These are phyloP conservation scores for Mormyrops attenuatus DNA, from an alignment of 2,797 vertebrate species.

Conservation along the genomic window DNA sequence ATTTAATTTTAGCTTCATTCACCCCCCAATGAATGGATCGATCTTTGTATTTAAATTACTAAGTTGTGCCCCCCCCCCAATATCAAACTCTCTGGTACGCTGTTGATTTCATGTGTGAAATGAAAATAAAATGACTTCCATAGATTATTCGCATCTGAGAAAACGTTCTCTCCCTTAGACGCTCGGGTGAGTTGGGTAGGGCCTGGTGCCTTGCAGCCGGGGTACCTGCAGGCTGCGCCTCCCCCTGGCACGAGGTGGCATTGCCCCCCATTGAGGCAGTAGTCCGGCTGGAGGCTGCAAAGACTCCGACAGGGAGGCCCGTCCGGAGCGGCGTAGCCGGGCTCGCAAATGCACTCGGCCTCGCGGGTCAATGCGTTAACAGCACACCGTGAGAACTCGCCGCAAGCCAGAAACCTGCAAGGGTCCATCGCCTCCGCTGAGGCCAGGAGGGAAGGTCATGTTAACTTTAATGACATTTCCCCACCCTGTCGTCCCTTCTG, in stretches of 20 bases:
- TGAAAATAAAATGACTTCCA: neutral
- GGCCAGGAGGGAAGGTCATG: constrained; percentile 22
- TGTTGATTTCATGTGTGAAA: neutral
- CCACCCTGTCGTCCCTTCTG: constrained; percentile 4
- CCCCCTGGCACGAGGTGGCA: constrained; percentile 73
- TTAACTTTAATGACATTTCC: constrained; percentile 39
- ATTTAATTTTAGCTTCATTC: neutral
- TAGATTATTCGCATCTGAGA: neutral
- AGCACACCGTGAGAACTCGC: constrained; percentile 77
- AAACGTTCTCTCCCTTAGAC: neutral
- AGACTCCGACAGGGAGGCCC: constrained; percentile 71
- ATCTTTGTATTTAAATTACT: neutral
- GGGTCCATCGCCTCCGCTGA: constrained; percentile 78
- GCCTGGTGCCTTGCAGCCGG: neutral
- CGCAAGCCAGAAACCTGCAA: constrained; percentile 85
- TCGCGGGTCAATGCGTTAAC: constrained; percentile 70
- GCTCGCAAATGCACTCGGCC: constrained; percentile 76
- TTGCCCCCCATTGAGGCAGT: constrained; percentile 69
- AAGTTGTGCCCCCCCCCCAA: neutral
- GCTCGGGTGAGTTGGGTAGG: neutral
- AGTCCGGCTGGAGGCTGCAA: constrained; percentile 60
- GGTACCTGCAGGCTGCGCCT: constrained; percentile 83
- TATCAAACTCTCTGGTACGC: neutral
- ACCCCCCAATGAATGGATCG: neutral
- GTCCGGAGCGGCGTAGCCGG: constrained; percentile 62